These are phyloP conservation scores for Sarcophaga peregrina DNA, from an alignment of 1,140 invertebrate genomes.

Conservation along the genomic window DNA sequence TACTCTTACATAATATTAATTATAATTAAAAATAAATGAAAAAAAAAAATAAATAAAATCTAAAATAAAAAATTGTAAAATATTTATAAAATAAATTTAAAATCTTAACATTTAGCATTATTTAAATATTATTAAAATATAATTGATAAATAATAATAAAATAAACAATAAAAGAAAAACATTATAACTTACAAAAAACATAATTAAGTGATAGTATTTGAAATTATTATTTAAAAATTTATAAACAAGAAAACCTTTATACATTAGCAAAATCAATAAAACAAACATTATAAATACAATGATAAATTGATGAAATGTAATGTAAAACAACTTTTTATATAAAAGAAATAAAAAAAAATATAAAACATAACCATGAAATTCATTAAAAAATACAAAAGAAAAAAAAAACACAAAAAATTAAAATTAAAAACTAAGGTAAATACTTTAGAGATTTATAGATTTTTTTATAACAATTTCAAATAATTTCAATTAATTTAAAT, in stretches of 20 bases:
- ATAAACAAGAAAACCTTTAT: background rate
- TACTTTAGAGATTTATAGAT: slow-evolving; percentile 10
- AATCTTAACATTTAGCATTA: background rate
- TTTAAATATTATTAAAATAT: background rate
- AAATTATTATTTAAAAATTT: slow-evolving; percentile 27
- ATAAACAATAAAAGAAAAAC: background rate
- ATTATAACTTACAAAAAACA: background rate
- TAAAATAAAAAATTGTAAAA: slow-evolving; percentile 29
- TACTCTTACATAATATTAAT: slow-evolving; percentile 21
- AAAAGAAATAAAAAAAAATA: no score
- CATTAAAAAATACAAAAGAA: background rate
- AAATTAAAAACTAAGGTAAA: slow-evolving; percentile 29
- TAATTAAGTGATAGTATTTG: slow-evolving; percentile 22
- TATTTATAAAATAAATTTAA: slow-evolving; percentile 35
- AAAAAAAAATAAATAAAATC: slow-evolving; percentile 22
- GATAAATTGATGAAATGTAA: no score
- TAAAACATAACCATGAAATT: no score
- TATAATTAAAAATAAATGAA: slow-evolving; percentile 27
- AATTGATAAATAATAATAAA: no score
- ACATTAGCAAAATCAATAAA: slow-evolving; percentile 27
- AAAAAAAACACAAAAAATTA: slow-evolving; percentile 29
- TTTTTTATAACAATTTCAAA: slow-evolving; percentile 23
- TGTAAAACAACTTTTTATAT: background rate
- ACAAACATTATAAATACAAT: background rate
- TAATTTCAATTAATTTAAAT: slow-evolving; percentile 27